Conservation (phyloP, 2,113 vertebrate genomes). For the Prunella fulvescens region DNA sequence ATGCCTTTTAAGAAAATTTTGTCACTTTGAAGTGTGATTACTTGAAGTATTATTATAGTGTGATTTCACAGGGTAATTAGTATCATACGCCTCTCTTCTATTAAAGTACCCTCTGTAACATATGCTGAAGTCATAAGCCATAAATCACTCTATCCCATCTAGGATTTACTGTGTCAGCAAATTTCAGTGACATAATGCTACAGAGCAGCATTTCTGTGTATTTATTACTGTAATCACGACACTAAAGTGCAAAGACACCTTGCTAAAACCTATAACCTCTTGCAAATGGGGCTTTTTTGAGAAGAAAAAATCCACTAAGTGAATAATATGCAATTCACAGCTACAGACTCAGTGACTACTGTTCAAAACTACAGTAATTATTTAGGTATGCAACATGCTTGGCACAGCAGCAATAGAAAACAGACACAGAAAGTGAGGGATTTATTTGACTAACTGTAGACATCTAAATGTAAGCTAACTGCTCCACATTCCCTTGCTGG, state of each 20-base stretch:
- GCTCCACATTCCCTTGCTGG: background rate
- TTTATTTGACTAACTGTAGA: constrained; percentile 7
- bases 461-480: background rate
- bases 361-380: constrained; percentile 38
- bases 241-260: constrained; percentile 23
- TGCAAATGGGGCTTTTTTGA: constrained; percentile 11
- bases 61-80: constrained; percentile 55
- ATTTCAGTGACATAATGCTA: constrained; percentile 50
- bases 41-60: constrained; percentile 27
- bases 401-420: constrained; percentile 10
- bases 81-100: constrained; percentile 23
- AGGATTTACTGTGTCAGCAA: constrained; percentile 40
- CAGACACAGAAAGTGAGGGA: background rate
- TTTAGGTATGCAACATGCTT: constrained; percentile 20
- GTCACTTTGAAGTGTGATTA: constrained; percentile 41
- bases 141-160: constrained; percentile 49
- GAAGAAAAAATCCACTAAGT: background rate
- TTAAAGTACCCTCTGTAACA: constrained; percentile 16
- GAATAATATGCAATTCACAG: constrained; percentile 21
- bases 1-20: constrained; percentile 19
- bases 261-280: constrained; percentile 42
- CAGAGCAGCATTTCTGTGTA: constrained; percentile 33
- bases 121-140: constrained; percentile 57
- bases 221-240: constrained; percentile 50
- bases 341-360: background rate